Evolutionary conservation across 1,140 invertebrate genomes (phyloP), one percentile per base, ranked within the genome.

Genomic region (Papilio machaon): DNA sequence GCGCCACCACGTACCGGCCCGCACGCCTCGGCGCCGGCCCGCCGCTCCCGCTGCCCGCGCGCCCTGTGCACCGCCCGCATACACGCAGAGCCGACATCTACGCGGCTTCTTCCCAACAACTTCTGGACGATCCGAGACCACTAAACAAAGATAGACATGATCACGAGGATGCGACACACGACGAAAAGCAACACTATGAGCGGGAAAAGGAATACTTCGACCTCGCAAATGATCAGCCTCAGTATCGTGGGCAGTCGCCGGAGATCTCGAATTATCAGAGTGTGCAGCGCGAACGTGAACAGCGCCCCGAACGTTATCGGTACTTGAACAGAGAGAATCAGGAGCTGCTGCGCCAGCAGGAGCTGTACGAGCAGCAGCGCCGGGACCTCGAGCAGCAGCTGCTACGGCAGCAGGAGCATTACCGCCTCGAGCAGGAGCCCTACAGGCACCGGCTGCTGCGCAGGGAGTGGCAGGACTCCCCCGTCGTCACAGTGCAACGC

Each of bases 1-100:
- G 92, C 88, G 92, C 93, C 73, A 95, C 94, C 83, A 95, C 94
- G 47, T 95, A 95, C 88, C 91, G 94, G 73, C 92, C 93, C 52
- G 85, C 85, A 80, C 87, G 88, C 77, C 86, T 91, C 43, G 89
- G 88, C 81, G 85, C 88, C 47, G 93, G 88, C 13, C 89, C 90
- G 35, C 86, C 87, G 23, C 89, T 89, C 75, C 52, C 89, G 74
- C 82, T 86, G 74, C 84, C 85, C 30, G 85, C 83, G 19, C 81
- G 90, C 10, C 86, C 89, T 11, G 82, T 90, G 85, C 86, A 87
- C 67, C 87, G 90, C 43, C 83, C 87, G 43, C 91, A 92, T 73
- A 90, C 91, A 79, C 89, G 94, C 38, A 80, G 91, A 54, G 94
- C 92, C 17, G 91, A 94, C 81, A 80, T 89, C 73, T 87, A 88